Conservation (phyloP, 2,113 vertebrate genomes). For the Lucifuga dentata region DNA sequence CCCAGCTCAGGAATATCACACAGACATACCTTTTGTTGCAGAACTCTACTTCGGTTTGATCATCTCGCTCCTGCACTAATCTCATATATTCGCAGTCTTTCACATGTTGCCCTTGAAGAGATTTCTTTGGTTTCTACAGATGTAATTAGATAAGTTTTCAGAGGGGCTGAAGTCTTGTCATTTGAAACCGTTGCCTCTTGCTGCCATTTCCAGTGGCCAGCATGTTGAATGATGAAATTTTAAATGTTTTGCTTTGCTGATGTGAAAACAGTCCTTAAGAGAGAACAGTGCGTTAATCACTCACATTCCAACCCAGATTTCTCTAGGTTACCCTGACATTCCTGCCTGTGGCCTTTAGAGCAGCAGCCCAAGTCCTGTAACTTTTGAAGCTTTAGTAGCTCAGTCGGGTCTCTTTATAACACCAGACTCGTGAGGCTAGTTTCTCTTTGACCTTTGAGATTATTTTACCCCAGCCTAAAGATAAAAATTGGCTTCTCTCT, state of each 20-base stretch:
- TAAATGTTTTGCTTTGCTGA: background rate
- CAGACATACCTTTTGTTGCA: conserved; percentile 28
- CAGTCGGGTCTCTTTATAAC: too few relatives aligned
- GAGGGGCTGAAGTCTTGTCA: conserved; percentile 3
- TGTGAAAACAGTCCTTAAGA: background rate
- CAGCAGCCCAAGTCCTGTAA: too few relatives aligned
- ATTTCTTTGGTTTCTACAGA: background rate
- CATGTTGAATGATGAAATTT: background rate
- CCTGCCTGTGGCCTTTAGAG: too few relatives aligned
- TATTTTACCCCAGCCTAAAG: too few relatives aligned
- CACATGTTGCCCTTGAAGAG: background rate
- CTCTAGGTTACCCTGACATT: background rate
- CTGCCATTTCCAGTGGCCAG: conserved; percentile 21
- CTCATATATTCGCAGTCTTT: background rate
- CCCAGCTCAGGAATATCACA: conserved; percentile 22
- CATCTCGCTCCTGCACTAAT: background rate
- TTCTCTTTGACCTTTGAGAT: too few relatives aligned
- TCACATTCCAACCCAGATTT: background rate
- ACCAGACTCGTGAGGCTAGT: too few relatives aligned
- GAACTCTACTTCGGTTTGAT: conserved; percentile 14
- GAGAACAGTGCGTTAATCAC: background rate
- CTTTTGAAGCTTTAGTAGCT: too few relatives aligned
- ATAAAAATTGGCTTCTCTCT: too few relatives aligned
- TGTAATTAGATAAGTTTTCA: too few relatives aligned
- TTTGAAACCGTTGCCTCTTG: conserved; percentile 19